phyloP scores from a whole-genome alignment of 2,113 vertebrate species.

The Phocoena sinus region DNA sequence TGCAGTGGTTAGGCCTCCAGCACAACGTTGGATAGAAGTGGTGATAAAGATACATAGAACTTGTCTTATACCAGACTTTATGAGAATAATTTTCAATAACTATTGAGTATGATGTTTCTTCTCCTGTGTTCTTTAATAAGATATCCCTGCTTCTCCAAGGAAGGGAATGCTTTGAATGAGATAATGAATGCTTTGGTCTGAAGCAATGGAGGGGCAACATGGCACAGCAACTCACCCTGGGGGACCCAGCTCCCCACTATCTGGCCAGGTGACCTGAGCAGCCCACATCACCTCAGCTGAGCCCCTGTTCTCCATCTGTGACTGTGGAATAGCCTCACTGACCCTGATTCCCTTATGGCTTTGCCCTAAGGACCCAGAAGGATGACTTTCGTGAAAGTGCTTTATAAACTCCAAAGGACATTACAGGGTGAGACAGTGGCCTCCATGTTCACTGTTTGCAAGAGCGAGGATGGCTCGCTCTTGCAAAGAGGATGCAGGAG shows the following conservation, averaged over 20 bases:
- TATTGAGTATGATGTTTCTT: neutral
- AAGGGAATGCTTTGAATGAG: neutral
- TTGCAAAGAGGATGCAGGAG: neutral
- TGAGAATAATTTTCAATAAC: neutral
- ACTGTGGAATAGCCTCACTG: neutral
- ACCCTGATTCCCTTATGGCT: neutral
- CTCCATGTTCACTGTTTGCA: neutral
- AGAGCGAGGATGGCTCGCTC: neutral
- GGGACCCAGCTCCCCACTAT: neutral
- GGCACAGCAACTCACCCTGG: neutral
- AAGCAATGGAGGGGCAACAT: accelerated
- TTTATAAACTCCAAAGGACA: neutral
- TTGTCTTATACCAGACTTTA: neutral
- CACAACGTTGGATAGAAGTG: neutral
- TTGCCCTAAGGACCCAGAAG: neutral
- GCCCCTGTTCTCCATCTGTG: neutral
- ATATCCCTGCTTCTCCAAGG: neutral
- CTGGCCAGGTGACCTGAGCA: neutral
- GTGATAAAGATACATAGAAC: neutral
- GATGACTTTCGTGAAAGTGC: neutral
- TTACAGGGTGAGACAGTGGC: neutral
- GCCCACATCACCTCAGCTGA: neutral
- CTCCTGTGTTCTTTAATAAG: neutral
- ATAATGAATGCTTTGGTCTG: neutral
- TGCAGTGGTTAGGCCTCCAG: neutral